phyloP scores from a whole-genome alignment of 2,797 vertebrate genomes.

The Oryzias dopingdopingensis region DNA sequence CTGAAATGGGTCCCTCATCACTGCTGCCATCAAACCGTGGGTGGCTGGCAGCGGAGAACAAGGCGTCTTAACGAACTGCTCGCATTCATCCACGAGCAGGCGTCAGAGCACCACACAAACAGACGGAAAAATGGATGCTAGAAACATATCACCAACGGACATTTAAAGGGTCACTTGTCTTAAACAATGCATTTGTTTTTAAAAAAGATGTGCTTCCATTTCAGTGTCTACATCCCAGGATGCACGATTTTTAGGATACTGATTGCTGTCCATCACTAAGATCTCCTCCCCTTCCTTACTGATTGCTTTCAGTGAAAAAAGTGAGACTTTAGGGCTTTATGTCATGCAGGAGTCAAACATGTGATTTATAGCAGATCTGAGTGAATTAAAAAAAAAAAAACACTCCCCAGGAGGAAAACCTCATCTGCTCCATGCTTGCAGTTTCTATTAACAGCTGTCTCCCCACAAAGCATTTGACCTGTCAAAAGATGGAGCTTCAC shows the following conservation, averaged over 20 bases:
- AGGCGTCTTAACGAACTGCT: constrained; percentile 62
- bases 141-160: constrained; percentile 22
- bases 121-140: constrained; percentile 26
- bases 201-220: constrained; percentile 1
- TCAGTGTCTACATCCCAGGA: constrained; percentile 15
- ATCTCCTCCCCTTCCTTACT: constrained; percentile 25
- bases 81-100: constrained; percentile 39
- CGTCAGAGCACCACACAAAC: constrained; percentile 27
- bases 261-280: constrained; percentile 43
- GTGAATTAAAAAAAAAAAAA: constrained; percentile 13
- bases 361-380: constrained; percentile 36
- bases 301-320: constrained; percentile 33
- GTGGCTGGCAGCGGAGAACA: constrained; percentile 58
- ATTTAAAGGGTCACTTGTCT: constrained; percentile 12
- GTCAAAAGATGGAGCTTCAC: constrained; percentile 51
- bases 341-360: constrained; percentile 32
- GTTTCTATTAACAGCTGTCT: constrained; percentile 45
- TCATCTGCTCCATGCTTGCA: constrained; percentile 44
- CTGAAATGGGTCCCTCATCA: constrained; percentile 71
- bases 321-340: constrained; percentile 36
- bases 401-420: constrained; percentile 8
- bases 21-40: constrained; percentile 71
- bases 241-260: constrained; percentile 33
- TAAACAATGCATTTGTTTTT: constrained; percentile 1
- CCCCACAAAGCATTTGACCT: constrained; percentile 37